A percentile compares a stretch with the other conserved stretches of the same genome.
These are phyloP conservation scores for Tenualosa ilisha DNA, from an alignment of 2,797 vertebrate genomes.

Conservation along the genomic window DNA sequence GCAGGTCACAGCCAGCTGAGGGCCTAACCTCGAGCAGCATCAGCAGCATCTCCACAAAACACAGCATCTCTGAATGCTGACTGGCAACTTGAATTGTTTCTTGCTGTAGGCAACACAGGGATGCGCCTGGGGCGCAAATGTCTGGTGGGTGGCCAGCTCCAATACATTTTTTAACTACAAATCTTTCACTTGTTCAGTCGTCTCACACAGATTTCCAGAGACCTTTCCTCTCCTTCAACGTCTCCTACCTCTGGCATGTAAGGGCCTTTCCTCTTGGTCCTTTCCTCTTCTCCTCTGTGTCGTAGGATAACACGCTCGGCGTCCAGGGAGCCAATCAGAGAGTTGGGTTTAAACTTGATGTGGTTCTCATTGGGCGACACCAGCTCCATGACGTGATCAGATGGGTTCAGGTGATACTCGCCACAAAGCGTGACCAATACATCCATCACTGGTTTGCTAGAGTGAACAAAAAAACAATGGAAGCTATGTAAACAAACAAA, in stretches of 20 bases:
- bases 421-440: conserved; percentile 89
- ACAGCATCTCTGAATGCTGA: neutral
- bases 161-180: neutral
- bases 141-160: neutral
- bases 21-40: neutral
- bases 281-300: conserved; percentile 79
- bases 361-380: conserved; percentile 83
- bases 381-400: conserved; percentile 85
- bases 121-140: neutral
- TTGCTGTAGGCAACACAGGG: neutral
- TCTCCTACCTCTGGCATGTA: conserved; percentile 87
- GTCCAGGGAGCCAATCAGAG: conserved; percentile 86
- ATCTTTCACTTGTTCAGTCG: neutral
- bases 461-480: conserved; percentile 17
- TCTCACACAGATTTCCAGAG: no score
- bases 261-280: conserved; percentile 74
- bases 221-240: neutral
- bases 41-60: neutral
- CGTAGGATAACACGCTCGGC: conserved; percentile 87
- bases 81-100: neutral
- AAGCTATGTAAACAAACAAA: neutral
- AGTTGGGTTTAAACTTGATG: conserved; percentile 90
- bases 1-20: neutral
- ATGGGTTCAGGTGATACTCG: conserved; percentile 88
- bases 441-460: conserved; percentile 94